phyloP scores from a whole-genome alignment of 53 echinoderm and acorn worm species.

The Patiria pectinifera region DNA sequence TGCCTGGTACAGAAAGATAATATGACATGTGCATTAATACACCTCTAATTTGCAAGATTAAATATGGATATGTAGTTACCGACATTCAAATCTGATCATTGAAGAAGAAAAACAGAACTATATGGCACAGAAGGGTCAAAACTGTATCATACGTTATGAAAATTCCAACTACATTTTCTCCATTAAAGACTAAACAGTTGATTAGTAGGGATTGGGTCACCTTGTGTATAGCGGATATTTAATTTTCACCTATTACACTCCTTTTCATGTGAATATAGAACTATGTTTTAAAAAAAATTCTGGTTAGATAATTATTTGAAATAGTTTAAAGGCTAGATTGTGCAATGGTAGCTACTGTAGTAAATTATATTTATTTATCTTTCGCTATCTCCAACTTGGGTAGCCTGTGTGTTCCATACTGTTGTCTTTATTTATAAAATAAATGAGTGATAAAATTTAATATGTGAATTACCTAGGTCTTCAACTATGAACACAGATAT shows the following conservation, averaged over 20 bases:
- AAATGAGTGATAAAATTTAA: conserved; percentile 27
- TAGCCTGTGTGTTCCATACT: conserved; percentile 58
- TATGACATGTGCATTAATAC: too few relatives aligned
- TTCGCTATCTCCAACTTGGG: conserved; percentile 19
- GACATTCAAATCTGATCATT: too few relatives aligned
- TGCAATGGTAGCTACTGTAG: conserved; percentile 54
- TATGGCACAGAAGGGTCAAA: too few relatives aligned
- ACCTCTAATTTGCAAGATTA: too few relatives aligned
- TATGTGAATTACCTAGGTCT: neutral
- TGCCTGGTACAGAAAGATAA: too few relatives aligned
- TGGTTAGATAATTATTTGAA: conserved; percentile 13
- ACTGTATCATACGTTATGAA: too few relatives aligned
- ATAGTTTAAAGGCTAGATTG: conserved; percentile 41
- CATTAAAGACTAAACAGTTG: neutral
- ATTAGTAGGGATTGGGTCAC: neutral
- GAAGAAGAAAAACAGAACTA: too few relatives aligned
- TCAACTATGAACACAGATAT: neutral
- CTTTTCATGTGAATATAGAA: conserved; percentile 53
- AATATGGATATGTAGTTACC: too few relatives aligned
- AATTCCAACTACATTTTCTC: too few relatives aligned
- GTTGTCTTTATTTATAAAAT: conserved; percentile 22
- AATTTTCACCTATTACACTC: conserved; percentile 5
- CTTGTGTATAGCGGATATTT: neutral
- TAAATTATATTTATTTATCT: conserved; percentile 50
- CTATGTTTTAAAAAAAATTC: conserved; percentile 23